Percentiles rank a stretch among this genome's conserved stretches.
Conservation (phyloP, 2,797 vertebrate species). For the Halcyon chelicuti region DNA sequence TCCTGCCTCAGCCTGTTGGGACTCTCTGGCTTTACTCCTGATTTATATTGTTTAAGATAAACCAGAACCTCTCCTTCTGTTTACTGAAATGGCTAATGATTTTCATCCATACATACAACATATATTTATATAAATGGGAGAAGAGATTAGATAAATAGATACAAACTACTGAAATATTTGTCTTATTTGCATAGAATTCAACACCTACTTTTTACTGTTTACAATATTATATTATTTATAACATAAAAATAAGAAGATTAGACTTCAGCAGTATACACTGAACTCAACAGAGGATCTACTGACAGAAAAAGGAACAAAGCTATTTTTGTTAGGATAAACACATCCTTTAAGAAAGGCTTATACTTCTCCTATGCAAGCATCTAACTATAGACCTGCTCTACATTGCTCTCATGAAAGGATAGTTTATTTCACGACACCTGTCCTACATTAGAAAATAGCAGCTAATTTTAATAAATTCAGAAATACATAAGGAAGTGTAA, state of each 20-base stretch:
- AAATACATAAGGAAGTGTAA: constrained; percentile 21
- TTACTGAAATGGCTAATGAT: neutral
- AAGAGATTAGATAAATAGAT: neutral
- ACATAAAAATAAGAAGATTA: neutral
- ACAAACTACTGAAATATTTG: neutral
- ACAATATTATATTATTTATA: neutral
- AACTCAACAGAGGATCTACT: neutral
- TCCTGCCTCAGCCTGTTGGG: neutral
- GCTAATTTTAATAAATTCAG: constrained; percentile 46
- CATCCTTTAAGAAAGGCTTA: neutral
- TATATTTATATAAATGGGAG: neutral
- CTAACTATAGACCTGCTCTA: constrained; percentile 9
- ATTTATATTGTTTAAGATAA: neutral
- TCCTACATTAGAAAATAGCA: constrained; percentile 9
- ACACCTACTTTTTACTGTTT: neutral
- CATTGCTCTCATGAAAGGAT: neutral
- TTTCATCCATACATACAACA: neutral
- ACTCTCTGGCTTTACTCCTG: neutral
- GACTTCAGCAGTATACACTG: neutral
- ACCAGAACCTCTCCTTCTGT: neutral
- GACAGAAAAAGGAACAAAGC: neutral
- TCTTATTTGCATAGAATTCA: neutral
- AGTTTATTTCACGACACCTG: neutral
- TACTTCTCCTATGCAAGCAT: neutral
- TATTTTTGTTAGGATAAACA: constrained; percentile 24